phyloP scores from a whole-genome alignment of 2,888 invertebrate genomes.

The Zelleria hepariella region DNA sequence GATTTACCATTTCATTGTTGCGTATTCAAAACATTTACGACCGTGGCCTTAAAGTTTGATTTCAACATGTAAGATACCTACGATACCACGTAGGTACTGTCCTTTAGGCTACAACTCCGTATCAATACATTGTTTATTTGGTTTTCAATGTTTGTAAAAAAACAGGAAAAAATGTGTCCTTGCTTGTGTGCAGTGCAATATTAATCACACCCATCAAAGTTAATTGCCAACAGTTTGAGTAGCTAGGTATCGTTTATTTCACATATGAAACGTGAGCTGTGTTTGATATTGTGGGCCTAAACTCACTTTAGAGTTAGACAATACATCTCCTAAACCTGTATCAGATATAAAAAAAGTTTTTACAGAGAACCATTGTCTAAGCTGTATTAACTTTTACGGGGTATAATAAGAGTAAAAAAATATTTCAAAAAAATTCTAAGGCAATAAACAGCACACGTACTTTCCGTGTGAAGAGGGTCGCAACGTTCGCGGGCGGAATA shows the following conservation, averaged over 20 bases:
- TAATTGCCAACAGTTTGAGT: too few species aligned
- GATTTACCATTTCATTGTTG: constrained; percentile 21
- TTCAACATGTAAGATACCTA: constrained; percentile 44
- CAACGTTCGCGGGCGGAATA: constrained; percentile 38
- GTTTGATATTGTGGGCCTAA: too few species aligned
- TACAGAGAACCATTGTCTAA: too few species aligned
- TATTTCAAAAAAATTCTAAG: constrained; percentile 29
- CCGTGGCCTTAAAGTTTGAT: constrained; percentile 36
- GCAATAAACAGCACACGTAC: constrained; percentile 57
- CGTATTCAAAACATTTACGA: constrained; percentile 31
- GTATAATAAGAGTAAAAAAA: neutral
- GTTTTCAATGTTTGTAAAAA: neutral
- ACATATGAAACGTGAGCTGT: too few species aligned
- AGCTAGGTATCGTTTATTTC: too few species aligned
- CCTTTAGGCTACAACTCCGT: neutral
- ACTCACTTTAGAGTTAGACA: too few species aligned
- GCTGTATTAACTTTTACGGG: neutral
- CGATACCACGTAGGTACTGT: neutral
- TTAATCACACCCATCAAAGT: too few species aligned
- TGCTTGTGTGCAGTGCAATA: too few species aligned
- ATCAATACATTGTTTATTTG: neutral
- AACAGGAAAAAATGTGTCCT: too few species aligned
- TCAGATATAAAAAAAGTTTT: too few species aligned
- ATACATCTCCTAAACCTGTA: too few species aligned
- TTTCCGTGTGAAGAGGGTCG: constrained; percentile 38